Evolutionary conservation across 2,888 invertebrate species (phyloP), one percentile per base, ranked within the genome.

Genomic region (Scrobipalpa atriplicella): DNA sequence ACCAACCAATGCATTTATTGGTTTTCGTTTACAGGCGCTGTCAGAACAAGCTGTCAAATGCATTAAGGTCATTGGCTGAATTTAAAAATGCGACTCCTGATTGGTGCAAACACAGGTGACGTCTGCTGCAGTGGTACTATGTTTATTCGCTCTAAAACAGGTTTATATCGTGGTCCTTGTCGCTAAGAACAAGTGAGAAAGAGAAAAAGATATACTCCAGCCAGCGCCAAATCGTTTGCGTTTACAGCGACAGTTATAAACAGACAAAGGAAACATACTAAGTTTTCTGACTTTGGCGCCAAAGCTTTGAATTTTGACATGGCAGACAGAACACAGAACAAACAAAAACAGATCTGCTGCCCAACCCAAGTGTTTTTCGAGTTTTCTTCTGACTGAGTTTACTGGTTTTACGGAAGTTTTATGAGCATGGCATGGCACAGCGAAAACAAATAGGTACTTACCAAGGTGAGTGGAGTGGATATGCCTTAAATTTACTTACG

Each of bases 1-100:
- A 38, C n/a, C 58, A 38, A 16, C 58, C 38, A 66, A 66, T 58
- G 66, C 62, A 68, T 39, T 11, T 51, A 8, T 19, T 38, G 54
- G 68, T 66, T 64, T 64, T 68, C 56, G 41, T 65, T 63, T 60
- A 3, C 13, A n/a, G 10, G 0, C 19, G 38, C 29, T 62, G 29
- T 62, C 47, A 62, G 13, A 47, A 9, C n/a, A 36, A n/a, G 5
- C 52, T 56, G 56, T 64, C 63, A 51, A 63, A 63, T 41, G 39
- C 39, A 21, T 19, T 11, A 11, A 13, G 13, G 3, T 64, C 5
- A 64, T 54, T 64, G 64, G 64, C 11, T 54, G n/a, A 56, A 13
- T 21, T 19, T 52, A 11, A 38, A 3, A 13, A 11, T 16, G 11
- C 13, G 52, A 29, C 8, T 47, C 18, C 18, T 63, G 52, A 63